Evolutionary conservation across 2,888 invertebrate species (phyloP).

Genomic region (Elysia crispata): DNA sequence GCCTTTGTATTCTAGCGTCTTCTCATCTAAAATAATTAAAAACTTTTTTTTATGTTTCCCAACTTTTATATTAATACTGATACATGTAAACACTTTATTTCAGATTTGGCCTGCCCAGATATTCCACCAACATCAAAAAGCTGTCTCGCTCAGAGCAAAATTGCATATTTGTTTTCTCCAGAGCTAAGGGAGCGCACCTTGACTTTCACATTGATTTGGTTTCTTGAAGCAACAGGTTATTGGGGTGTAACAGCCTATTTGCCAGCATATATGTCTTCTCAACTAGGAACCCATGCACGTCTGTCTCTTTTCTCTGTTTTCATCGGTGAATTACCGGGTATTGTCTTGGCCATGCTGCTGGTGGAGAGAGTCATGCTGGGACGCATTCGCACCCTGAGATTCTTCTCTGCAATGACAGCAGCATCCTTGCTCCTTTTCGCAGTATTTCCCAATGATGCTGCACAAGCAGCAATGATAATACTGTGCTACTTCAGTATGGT

Average conservation of each 20-base stretch:
- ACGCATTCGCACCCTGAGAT: constrained; percentile 65
- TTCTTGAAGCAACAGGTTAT: constrained; percentile 68
- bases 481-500: constrained; percentile 70
- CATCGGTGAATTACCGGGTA: constrained; percentile 68
- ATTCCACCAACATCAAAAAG: no score
- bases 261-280: constrained; percentile 65
- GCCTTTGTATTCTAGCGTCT: no score
- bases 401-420: constrained; percentile 63
- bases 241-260: constrained; percentile 71
- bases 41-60: no score
- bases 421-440: constrained; percentile 62
- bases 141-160: no score
- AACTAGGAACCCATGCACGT: constrained; percentile 63
- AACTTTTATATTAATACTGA: no score
- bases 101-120: no score
- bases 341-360: constrained; percentile 66
- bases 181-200: constrained; percentile 57
- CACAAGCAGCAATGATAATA: constrained; percentile 65
- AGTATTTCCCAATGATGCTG: constrained; percentile 59
- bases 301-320: constrained; percentile 69
- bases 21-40: no score
- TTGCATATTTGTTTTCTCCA: constrained; percentile 57
- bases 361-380: constrained; percentile 67
- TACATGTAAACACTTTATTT: no score
- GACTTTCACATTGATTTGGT: constrained; percentile 63